phyloP scores from a whole-genome alignment of 2,888 invertebrate species.

The Synanthedon vespiformis region DNA sequence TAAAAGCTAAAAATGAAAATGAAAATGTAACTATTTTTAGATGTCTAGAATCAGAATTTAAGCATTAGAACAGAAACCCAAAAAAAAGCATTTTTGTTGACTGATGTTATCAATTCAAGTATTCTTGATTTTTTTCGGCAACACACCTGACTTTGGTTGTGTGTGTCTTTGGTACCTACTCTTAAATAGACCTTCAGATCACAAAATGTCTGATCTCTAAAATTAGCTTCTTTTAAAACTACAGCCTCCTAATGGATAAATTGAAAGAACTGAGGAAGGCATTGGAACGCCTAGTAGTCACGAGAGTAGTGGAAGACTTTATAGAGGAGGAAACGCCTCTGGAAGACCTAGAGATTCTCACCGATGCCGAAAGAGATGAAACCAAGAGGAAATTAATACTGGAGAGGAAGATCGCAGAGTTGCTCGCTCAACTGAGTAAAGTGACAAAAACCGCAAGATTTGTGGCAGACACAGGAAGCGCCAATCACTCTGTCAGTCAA shows the following conservation, averaged over 20 bases:
- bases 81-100: no score
- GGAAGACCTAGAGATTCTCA: constrained; percentile 88
- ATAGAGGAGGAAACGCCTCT: constrained; percentile 84
- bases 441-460: constrained; percentile 90
- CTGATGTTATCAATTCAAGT: no score
- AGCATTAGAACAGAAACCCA: no score
- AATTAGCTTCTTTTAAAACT: neutral
- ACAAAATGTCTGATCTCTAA: neutral
- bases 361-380: constrained; percentile 86
- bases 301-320: constrained; percentile 96
- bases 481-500: constrained; percentile 5
- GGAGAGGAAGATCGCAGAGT: constrained; percentile 86
- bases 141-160: no score
- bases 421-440: constrained; percentile 86
- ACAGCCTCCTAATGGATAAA: constrained; percentile 71
- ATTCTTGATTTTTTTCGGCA: no score
- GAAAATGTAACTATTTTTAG: no score
- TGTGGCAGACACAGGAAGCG: constrained; percentile 71
- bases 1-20: no score
- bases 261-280: constrained; percentile 89
- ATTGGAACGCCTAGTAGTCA: constrained; percentile 92
- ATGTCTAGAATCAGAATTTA: no score
- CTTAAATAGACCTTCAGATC: no score
- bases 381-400: constrained; percentile 90
- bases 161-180: no score